phyloP scores from a whole-genome alignment of 2,888 invertebrate species.

The Euphydryas editha region DNA sequence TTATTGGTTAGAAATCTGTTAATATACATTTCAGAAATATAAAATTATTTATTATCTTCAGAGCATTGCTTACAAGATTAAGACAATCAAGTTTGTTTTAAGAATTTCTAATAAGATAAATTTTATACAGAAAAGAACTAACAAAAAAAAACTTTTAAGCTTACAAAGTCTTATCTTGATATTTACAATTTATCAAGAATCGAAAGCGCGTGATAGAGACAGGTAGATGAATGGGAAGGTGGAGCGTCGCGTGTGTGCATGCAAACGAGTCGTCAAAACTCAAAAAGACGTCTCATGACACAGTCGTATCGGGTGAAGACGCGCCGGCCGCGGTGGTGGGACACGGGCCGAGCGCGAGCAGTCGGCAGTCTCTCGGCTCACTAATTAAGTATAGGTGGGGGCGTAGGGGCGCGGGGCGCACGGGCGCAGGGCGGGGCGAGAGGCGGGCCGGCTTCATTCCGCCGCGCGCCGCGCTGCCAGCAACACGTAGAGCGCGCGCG shows the following conservation, averaged over 20 bases:
- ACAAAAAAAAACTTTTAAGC: neutral
- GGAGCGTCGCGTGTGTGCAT: constrained; percentile 53
- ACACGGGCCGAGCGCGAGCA: constrained; percentile 52
- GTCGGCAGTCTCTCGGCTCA: constrained; percentile 51
- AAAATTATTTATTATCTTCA: too few relatives aligned
- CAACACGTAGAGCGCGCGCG: constrained; percentile 76
- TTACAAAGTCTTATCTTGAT: constrained; percentile 2
- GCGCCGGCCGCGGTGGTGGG: constrained; percentile 38
- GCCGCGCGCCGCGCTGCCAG: constrained; percentile 78
- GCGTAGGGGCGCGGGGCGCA: constrained; percentile 52
- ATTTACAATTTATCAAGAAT: constrained; percentile 1
- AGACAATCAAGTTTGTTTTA: too few relatives aligned
- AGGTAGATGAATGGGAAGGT: constrained; percentile 68
- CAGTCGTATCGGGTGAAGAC: constrained; percentile 13
- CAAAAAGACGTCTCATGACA: constrained; percentile 49
- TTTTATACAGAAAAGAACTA: neutral
- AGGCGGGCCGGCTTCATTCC: constrained; percentile 73
- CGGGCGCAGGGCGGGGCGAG: constrained; percentile 54
- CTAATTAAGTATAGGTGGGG: constrained; percentile 75
- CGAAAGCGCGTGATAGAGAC: constrained; percentile 63
- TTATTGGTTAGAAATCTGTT: too few relatives aligned
- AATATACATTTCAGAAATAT: too few relatives aligned
- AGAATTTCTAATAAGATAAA: neutral
- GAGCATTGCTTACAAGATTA: too few relatives aligned
- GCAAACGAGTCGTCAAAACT: constrained; percentile 26